Evolutionary conservation across 2,888 invertebrate species (phyloP), one percentile per base, ranked within the genome.

Genomic region (Andrena minutula): DNA sequence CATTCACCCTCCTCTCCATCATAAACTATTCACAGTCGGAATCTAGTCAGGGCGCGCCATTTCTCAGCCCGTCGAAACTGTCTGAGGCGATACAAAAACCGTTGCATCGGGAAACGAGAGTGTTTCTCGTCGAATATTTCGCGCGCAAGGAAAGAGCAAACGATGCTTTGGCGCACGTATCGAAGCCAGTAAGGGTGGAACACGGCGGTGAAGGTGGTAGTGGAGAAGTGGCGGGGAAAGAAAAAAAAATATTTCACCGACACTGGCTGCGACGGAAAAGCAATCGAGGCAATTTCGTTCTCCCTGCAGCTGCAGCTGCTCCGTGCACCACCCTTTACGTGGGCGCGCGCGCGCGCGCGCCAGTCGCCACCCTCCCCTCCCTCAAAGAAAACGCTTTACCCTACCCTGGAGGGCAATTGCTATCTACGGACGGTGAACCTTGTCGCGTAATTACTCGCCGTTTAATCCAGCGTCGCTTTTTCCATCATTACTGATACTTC

Each of bases 391-490:
- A 86, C 71, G 79, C 76, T 86, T 65, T 63, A 60, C 69, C 71
- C 75, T 56, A 65, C 79, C 70, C 79, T 72, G 68, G 69, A 82
- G 70, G 78, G 75, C 88, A 87, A 87, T 90, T 86, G 84, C 86
- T 88, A 86, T 85, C 86, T 84, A 86, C 87, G 79, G 75, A 86
- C 86, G 86, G 80, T 75, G 89, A 81, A 86, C 75, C 88, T 89
- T 85, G 87, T 88, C 89, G 84, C 85, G 85, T 90, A 90, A 91
- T 91, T 91, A 90, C 89, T 85, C 77, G 81, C 71, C 79, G 80
- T 82, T 87, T 86, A 80, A 81, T 82, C 84, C 78, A 79, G 78
- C 71, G 76, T 75, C 75, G 72, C 76, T 82, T 79, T 86, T 83
- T 82, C 83, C 71, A 74, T 85, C 80, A 71, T 84, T 81, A 74